phyloP scores from a whole-genome alignment of 2,797 vertebrate genomes.

The Acrossocheilus wenchowensis region DNA sequence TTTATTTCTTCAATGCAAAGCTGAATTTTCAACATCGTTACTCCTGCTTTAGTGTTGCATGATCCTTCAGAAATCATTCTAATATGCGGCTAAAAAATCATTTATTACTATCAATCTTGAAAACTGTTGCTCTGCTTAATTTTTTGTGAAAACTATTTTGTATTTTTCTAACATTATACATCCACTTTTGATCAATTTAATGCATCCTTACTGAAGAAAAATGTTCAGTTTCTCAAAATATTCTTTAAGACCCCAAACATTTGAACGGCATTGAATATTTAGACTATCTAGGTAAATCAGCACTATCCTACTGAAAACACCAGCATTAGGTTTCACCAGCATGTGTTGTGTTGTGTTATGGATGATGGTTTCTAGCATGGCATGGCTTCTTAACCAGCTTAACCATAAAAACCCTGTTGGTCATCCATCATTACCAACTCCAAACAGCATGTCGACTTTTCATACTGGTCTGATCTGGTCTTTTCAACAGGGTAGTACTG shows the following conservation, averaged over 20 bases:
- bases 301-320: conserved; percentile 32
- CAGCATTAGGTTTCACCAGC: background rate
- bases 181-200: background rate
- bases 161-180: background rate
- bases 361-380: background rate
- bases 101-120: background rate
- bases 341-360: background rate
- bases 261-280: background rate
- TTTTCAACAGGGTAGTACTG: conserved; percentile 35
- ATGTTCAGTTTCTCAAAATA: background rate
- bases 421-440: background rate
- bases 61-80: background rate
- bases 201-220: conserved; percentile 5
- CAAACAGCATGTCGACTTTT: background rate
- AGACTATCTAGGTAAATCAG: background rate
- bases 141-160: background rate
- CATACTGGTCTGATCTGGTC: conserved; percentile 6
- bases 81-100: background rate
- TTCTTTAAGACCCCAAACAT: background rate
- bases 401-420: conserved; percentile 9
- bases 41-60: background rate
- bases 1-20: background rate
- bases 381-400: conserved; percentile 5
- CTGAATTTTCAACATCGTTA: background rate
- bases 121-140: background rate